Evolutionary conservation across 2,888 invertebrate genomes (phyloP).

Genomic region (Nineta flava): DNA sequence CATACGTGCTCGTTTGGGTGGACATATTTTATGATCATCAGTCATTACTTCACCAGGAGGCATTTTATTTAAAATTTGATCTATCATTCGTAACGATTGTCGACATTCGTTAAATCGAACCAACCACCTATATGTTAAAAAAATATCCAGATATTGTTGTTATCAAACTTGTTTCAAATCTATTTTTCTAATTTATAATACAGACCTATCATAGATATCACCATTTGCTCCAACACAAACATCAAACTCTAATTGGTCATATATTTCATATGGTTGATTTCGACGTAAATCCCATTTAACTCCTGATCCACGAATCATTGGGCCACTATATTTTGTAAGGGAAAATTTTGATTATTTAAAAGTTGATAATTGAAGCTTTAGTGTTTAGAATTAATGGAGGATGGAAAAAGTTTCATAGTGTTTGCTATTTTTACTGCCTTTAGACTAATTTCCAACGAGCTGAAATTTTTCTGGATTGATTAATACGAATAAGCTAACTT

Average conservation of each 20-base stretch:
- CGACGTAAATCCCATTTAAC: slow-evolving; percentile 81
- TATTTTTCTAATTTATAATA: not conserved
- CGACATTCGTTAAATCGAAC: slow-evolving; percentile 55
- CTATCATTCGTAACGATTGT: slow-evolving; percentile 59
- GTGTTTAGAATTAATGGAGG: not conserved
- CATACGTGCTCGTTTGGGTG: slow-evolving; percentile 66
- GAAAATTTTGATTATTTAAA: slow-evolving; percentile 7
- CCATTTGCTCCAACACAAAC: slow-evolving; percentile 66
- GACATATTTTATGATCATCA: slow-evolving; percentile 64
- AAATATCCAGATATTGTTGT: not conserved
- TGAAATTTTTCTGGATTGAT: too few species aligned
- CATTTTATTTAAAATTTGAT: slow-evolving; percentile 71
- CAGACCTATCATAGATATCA: slow-evolving; percentile 64
- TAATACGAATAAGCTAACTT: too few species aligned
- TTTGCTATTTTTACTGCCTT: too few species aligned
- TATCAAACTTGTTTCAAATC: not conserved
- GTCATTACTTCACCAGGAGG: slow-evolving; percentile 61
- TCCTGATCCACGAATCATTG: slow-evolving; percentile 66
- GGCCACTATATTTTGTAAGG: slow-evolving; percentile 35
- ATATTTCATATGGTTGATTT: slow-evolving; percentile 68
- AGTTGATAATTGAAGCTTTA: not conserved
- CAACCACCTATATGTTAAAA: slow-evolving; percentile 31
- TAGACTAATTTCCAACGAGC: too few species aligned
- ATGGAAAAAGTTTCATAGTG: too few species aligned
- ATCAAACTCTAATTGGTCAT: slow-evolving; percentile 69